These are phyloP conservation scores for Eupithecia subfuscata DNA, from an alignment of 2,888 invertebrate genomes.

Conservation along the genomic window DNA sequence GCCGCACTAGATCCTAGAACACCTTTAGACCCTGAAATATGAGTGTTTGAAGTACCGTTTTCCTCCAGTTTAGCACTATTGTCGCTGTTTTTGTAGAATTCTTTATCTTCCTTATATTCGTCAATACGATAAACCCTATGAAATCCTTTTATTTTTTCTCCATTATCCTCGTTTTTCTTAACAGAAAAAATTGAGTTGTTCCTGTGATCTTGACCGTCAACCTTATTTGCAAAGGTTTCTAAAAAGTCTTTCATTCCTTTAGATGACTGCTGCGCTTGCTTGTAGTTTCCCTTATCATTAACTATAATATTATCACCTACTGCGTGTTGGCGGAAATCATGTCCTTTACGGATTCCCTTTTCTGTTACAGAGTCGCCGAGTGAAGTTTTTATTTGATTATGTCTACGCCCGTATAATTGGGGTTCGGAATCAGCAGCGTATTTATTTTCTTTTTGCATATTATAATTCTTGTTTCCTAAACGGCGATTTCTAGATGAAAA, in stretches of 20 bases:
- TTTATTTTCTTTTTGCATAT: background rate
- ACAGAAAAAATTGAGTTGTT: constrained; percentile 58
- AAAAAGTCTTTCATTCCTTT: constrained; percentile 66
- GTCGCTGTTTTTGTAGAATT: constrained; percentile 71
- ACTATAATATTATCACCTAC: constrained; percentile 51
- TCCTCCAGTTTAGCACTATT: constrained; percentile 60
- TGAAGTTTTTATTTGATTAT: constrained; percentile 16
- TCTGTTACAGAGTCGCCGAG: constrained; percentile 47
- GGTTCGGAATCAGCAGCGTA: background rate
- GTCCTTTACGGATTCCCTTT: constrained; percentile 47
- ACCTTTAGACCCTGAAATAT: constrained; percentile 62
- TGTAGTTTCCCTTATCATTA: constrained; percentile 49
- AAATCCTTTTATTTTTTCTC: constrained; percentile 71
- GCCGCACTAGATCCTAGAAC: constrained; percentile 57
- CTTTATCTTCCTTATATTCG: constrained; percentile 74
- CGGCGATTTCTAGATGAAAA: constrained; percentile 49
- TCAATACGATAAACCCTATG: constrained; percentile 74
- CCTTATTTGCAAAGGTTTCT: constrained; percentile 70
- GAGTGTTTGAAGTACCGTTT: constrained; percentile 54
- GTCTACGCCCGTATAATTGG: background rate
- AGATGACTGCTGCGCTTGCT: constrained; percentile 51
- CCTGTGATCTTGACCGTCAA: constrained; percentile 62
- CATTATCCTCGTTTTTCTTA: constrained; percentile 62
- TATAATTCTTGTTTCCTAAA: constrained; percentile 31
- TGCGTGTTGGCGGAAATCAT: constrained; percentile 53